Base-by-base conservation (phyloP, 2,113 vertebrate species). In the Mormyrus iriodes region DNA sequence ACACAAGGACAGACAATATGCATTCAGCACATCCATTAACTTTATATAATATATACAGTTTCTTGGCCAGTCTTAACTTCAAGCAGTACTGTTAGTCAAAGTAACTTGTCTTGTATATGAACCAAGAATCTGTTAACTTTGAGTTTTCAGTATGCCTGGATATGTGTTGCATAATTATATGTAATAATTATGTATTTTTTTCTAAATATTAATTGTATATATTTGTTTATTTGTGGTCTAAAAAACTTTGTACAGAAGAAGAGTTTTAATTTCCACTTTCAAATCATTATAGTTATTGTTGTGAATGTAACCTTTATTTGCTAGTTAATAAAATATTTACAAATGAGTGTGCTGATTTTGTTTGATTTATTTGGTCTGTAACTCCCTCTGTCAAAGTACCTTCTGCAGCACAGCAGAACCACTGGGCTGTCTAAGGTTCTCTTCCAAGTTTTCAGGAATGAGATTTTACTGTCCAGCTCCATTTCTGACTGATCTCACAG, bases 311-410 rank as follows among this genome's bases (percentile, higher is more conserved):
- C 91, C 93, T 95, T 94, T 95, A 94, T 94, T 95, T 93, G 93
- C 91, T 95, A 95, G 93, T 93, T 93, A 96, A 95, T 95, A 96
- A 96, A 96, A 95, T 91, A 92, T 95, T 95, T 93, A 92, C 90
- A 92, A 91, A 88, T 88, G 12, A n/a, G 39, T n/a, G 13, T 85
- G 17, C 35, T 44, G 3, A 21, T 85, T 39, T 84, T 42, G 39
- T 84, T 21, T 42, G 73, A 79, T 79, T 79, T 79, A 61, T 61
- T 44, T 17, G 35, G 4, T n/a, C 39, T 12, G 44, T 69, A 69
- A 13, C 61, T 65, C 9, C n/a, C 61, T 65, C n/a, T 65, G 61
- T 31, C 10, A 31, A 69, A 42, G 13, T 42, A 42, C 73, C 73
- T 19, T 79, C 35, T 39, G 73, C 13, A 13, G 35, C 4, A 42